These are phyloP conservation scores for Pelobates fuscus DNA, from an alignment of 2,113 vertebrate species.

Conservation along the genomic window DNA sequence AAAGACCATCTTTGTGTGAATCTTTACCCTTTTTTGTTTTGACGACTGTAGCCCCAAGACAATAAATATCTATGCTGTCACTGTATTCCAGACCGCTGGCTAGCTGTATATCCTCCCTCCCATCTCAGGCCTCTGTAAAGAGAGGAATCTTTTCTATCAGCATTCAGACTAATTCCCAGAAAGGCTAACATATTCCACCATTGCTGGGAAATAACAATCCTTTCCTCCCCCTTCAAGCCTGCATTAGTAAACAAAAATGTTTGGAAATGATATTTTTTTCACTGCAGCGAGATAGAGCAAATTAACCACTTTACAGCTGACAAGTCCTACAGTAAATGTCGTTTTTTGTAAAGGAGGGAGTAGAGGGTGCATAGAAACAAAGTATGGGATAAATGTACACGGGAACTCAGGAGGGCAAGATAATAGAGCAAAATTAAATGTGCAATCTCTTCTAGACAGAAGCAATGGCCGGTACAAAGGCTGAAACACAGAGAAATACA, in stretches of 20 bases:
- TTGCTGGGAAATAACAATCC: constrained; percentile 48
- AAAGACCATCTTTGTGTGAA: too few relatives aligned
- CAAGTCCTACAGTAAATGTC: constrained; percentile 11
- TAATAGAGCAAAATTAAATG: background rate
- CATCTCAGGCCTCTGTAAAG: background rate
- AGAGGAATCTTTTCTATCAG: constrained; percentile 30
- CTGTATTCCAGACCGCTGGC: background rate
- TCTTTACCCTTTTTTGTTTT: background rate
- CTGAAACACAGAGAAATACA: too few relatives aligned
- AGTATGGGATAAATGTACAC: background rate
- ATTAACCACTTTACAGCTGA: constrained; percentile 41
- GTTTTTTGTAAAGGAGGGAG: background rate
- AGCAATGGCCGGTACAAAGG: too few relatives aligned
- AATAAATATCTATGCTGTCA: background rate
- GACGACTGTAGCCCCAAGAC: background rate
- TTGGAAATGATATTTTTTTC: constrained; percentile 35
- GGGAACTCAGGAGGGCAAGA: background rate
- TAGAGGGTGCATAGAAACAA: constrained; percentile 1
- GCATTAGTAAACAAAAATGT: constrained; percentile 49
- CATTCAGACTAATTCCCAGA: constrained; percentile 37
- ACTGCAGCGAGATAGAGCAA: constrained; percentile 22
- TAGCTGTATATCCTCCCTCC: constrained; percentile 22
- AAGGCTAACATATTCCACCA: constrained; percentile 41
- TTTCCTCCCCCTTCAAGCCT: constrained; percentile 22
- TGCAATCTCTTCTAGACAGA: background rate